These are phyloP conservation scores for Cyprinodon brontotheroides DNA, from an alignment of 2,113 vertebrate genomes.

Conservation along the genomic window DNA sequence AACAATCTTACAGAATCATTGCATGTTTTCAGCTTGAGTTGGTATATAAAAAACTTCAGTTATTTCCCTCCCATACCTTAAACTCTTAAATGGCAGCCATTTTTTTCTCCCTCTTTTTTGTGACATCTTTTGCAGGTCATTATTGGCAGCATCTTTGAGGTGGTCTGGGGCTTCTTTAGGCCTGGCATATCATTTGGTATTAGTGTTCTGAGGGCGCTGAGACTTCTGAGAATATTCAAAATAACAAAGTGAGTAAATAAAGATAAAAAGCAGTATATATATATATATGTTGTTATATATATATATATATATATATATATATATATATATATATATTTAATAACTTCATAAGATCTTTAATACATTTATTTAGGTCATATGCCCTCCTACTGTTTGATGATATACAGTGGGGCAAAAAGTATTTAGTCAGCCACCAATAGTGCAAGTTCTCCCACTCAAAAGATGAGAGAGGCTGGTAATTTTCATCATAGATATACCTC, in stretches of 20 bases:
- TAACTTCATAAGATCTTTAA: no score
- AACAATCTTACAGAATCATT: neutral
- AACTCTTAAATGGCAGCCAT: neutral
- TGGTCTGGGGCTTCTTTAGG: constrained; percentile 97
- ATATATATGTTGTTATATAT: no score
- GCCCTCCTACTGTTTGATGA: no score
- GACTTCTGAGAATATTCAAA: constrained; percentile 97
- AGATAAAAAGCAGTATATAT: neutral
- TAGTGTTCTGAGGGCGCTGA: constrained; percentile 93
- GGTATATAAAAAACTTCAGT: neutral
- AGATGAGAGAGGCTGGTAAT: no score
- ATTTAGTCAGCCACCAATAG: no score
- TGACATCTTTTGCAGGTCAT: constrained; percentile 85
- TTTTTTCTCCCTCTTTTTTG: neutral
- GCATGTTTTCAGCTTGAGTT: neutral
- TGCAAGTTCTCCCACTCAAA: no score
- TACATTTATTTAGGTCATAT: no score
- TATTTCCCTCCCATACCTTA: neutral
- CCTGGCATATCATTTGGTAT: constrained; percentile 97
- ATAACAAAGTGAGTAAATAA: constrained; percentile 89
- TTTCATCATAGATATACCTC: no score
- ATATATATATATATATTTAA: no score
- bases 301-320: no score
- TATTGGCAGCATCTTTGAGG: constrained; percentile 97
- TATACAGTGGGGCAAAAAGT: no score